Evolutionary conservation across 2,888 invertebrate species (phyloP).

Genomic region (Pedicia rivosa): DNA sequence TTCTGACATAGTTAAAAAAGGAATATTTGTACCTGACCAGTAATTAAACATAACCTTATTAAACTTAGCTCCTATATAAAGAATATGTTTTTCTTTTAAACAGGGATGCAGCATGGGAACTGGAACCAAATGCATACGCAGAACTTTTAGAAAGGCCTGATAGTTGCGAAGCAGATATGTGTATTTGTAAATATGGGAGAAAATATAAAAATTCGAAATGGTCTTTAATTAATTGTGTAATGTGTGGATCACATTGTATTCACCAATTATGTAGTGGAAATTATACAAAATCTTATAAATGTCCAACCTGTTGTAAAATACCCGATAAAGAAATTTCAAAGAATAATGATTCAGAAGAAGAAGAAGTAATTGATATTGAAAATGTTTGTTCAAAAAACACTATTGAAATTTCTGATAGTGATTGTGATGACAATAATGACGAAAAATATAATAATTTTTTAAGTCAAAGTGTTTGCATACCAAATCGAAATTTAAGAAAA

Average conservation of each 20-base stretch:
- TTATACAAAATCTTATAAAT: no score
- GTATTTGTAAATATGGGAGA: slow-evolving; percentile 43
- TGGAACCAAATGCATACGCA: slow-evolving; percentile 54
- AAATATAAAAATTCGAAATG: slow-evolving; percentile 16
- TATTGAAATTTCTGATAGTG: no score
- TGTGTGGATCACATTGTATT: slow-evolving; percentile 20
- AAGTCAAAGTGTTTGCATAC: no score
- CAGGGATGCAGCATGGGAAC: slow-evolving; percentile 75
- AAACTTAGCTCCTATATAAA: neutral
- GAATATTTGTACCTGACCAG: slow-evolving; percentile 69
- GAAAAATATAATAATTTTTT: no score
- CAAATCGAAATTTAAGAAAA: no score
- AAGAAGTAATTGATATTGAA: no score
- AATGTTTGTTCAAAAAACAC: no score
- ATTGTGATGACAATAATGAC: no score
- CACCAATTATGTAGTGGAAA: slow-evolving; percentile 11
- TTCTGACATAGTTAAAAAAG: slow-evolving; percentile 41
- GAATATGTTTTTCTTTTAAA: slow-evolving; percentile 10
- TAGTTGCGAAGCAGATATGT: slow-evolving; percentile 40
- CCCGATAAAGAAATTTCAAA: no score
- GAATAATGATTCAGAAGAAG: no score
- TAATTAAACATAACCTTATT: slow-evolving; percentile 27
- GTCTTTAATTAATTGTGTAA: slow-evolving; percentile 16
- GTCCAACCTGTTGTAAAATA: no score
- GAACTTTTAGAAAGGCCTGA: slow-evolving; percentile 48